Evolutionary conservation across 2,797 vertebrate species (phyloP), one percentile per base, ranked within the genome.

Genomic region (Heliangelus exortis): DNA sequence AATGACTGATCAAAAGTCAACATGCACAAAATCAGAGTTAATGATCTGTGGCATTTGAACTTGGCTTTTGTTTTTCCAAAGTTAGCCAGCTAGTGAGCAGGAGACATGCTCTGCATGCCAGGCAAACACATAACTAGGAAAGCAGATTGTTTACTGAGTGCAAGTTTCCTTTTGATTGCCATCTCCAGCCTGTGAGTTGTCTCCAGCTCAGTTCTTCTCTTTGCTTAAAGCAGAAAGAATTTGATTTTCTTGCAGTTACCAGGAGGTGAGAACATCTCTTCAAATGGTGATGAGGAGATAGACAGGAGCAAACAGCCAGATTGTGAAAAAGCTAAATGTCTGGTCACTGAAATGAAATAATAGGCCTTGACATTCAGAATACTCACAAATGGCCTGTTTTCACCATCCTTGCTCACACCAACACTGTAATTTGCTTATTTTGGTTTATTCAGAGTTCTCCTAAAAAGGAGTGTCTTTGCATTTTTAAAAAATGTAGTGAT

Each of bases 391-490:
- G 62, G 50, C 50, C 53, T 62, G n/a, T 84, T 89, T 93, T 59
- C 51, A 90, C n/a, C 65, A 82, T 57, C 68, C 31, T 66, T 87
- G 51, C 58, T 94, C 58, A 78, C 69, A 87, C 55, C 57, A 62
- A 62, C 76, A 69, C 43, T 88, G 61, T 72, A 74, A 80, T 76
- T 81, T 90, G 71, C 91, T 94, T 96, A 53, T 94, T 95, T 95
- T 91, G 57, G 23, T 95, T 93, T 93, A 75, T 66, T 80, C 62
- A 53, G 34, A 43, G 15, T 68, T 93, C 58, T 88, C 82, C 84
- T 89, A 73, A 92, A 94, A 93, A 92, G 58, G 81, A 95, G 7
- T 63, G 58, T 48, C 76, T 91, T 94, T 63, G 76, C 9, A 4
- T 59, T 6, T 78, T 89, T 93, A 81, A 34, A 94, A 92, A 95